Evolutionary conservation across 1,140 invertebrate genomes (phyloP).

Genomic region (Drosophila santomea): DNA sequence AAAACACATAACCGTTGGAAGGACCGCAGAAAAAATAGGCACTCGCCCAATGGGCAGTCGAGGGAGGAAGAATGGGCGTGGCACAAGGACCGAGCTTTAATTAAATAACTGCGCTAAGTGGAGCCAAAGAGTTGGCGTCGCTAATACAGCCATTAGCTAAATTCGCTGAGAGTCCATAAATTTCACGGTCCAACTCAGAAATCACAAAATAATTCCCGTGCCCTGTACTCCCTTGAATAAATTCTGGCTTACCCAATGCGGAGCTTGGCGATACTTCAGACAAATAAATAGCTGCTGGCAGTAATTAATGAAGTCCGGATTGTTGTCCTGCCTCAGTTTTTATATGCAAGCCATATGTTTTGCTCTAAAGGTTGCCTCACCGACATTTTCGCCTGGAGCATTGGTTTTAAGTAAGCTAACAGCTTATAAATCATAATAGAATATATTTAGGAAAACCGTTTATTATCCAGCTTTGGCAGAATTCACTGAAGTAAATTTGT

Average conservation of each 20-base stretch:
- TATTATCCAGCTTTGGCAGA: too few relatives aligned
- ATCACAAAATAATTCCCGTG: constrained; percentile 37
- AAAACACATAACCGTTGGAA: constrained; percentile 19
- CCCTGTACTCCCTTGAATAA: constrained; percentile 11
- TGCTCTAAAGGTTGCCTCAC: neutral
- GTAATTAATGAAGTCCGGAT: constrained; percentile 33
- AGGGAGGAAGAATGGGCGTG: neutral
- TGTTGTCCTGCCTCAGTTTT: constrained; percentile 4
- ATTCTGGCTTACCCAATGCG: constrained; percentile 13
- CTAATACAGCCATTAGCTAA: constrained; percentile 78
- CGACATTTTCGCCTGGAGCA: neutral
- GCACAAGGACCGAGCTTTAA: constrained; percentile 49
- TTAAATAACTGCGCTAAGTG: constrained; percentile 78
- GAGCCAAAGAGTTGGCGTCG: constrained; percentile 71
- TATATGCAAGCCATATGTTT: constrained; percentile 19
- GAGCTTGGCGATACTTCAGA: constrained; percentile 10
- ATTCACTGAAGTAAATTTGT: too few relatives aligned
- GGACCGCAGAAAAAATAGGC: neutral
- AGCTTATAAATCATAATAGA: neutral
- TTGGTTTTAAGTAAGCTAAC: neutral
- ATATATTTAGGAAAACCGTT: too few relatives aligned
- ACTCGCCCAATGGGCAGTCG: constrained; percentile 2
- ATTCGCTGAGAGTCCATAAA: constrained; percentile 71
- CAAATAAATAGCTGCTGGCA: constrained; percentile 23
- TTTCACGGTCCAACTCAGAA: constrained; percentile 35